Conservation (phyloP, 2,888 invertebrate species). For the Diplolepis rosae region DNA sequence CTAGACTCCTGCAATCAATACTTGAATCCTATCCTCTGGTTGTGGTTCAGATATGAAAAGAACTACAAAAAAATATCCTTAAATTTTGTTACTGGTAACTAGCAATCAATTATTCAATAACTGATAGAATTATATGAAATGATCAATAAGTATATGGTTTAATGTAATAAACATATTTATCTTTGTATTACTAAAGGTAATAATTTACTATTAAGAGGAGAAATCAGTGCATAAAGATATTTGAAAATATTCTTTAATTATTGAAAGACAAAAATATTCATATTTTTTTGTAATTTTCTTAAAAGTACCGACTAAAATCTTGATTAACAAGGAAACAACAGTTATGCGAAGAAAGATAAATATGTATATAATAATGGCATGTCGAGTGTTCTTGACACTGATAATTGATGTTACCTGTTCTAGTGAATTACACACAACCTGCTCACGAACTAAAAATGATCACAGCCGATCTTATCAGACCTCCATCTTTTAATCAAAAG, state of each 20-base stretch:
- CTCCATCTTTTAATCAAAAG: neutral
- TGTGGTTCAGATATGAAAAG: conserved; percentile 61
- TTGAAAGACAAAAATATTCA: neutral
- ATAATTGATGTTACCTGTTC: neutral
- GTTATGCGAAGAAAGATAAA: neutral
- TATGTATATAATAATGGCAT: neutral
- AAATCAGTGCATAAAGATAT: conserved; percentile 11
- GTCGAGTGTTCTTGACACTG: conserved; percentile 3
- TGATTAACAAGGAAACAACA: neutral
- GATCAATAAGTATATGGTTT: neutral
- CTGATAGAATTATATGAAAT: neutral
- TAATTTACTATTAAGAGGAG: neutral
- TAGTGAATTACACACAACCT: neutral
- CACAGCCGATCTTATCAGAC: neutral
- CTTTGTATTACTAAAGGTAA: neutral
- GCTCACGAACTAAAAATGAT: neutral
- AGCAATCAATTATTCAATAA: neutral
- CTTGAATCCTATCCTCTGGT: conserved; percentile 66
- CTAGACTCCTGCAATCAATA: conserved; percentile 70
- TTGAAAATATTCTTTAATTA: neutral
- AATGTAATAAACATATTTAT: neutral
- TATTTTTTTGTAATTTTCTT: too few species aligned
- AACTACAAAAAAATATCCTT: too few species aligned
- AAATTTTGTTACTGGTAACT: too few species aligned
- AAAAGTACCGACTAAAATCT: too few species aligned